These are phyloP conservation scores for Drepanosiphum platanoidis DNA, from an alignment of 2,888 invertebrate species.

Conservation along the genomic window DNA sequence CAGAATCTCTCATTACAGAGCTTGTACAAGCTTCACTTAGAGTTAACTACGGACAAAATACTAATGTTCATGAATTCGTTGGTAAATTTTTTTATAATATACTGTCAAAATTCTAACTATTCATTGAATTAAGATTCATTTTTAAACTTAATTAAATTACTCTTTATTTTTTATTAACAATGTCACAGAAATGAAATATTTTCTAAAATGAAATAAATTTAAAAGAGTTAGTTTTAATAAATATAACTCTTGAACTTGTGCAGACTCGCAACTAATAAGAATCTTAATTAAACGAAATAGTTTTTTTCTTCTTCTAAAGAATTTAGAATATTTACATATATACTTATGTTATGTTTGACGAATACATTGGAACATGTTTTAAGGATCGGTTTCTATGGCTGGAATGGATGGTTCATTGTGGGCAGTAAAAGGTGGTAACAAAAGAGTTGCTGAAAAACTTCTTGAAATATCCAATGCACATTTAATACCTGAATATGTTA, in stretches of 20 bases:
- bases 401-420: slow-evolving; percentile 71
- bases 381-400: slow-evolving; percentile 69
- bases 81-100: too few relatives aligned
- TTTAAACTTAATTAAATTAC: background rate
- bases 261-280: too few relatives aligned
- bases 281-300: too few relatives aligned
- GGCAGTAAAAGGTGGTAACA: slow-evolving; percentile 73
- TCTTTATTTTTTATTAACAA: background rate
- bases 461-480: slow-evolving; percentile 68
- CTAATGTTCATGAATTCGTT: slow-evolving; percentile 71
- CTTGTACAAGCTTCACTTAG: slow-evolving; percentile 70
- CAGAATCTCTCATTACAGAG: slow-evolving; percentile 70
- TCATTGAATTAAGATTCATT: background rate
- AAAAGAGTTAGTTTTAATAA: too few relatives aligned
- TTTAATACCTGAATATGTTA: slow-evolving; percentile 67
- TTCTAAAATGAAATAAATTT: too few relatives aligned
- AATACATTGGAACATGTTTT: slow-evolving; percentile 64
- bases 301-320: too few relatives aligned
- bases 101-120: background rate
- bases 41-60: slow-evolving; percentile 74
- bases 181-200: background rate
- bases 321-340: too few relatives aligned
- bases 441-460: slow-evolving; percentile 68
- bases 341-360: background rate
- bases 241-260: too few relatives aligned